A percentile compares a stretch with the other conserved stretches of the same genome.
These are phyloP conservation scores for Oreochromis grahami DNA, from an alignment of 2,797 vertebrate species.

Conservation along the genomic window DNA sequence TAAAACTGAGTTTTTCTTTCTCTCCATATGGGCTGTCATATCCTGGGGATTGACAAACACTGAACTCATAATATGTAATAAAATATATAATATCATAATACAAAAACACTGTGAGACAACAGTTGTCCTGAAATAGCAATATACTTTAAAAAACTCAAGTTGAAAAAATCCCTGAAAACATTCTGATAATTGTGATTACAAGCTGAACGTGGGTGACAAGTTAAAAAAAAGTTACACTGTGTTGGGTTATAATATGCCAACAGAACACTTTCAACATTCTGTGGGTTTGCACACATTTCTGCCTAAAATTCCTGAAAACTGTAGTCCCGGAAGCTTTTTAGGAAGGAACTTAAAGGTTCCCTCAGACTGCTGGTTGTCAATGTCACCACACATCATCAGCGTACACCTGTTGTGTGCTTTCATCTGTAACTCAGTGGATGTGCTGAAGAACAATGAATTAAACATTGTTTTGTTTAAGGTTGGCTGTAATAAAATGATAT, in stretches of 20 bases:
- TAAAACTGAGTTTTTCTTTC: neutral
- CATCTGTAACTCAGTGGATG: neutral
- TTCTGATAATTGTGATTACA: neutral
- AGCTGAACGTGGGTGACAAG: neutral
- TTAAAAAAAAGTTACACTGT: neutral
- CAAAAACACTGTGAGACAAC: neutral
- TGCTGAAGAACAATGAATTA: neutral
- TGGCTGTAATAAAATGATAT: neutral
- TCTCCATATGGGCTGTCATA: neutral
- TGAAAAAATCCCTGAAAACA: neutral
- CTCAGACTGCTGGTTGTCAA: neutral
- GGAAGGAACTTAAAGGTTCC: neutral
- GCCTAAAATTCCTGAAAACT: neutral
- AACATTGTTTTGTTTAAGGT: neutral
- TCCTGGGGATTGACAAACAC: neutral
- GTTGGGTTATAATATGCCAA: neutral
- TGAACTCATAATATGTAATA: neutral
- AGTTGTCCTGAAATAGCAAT: neutral
- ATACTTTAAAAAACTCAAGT: neutral
- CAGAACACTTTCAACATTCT: neutral
- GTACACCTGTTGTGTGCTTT: neutral
- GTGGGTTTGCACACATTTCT: neutral
- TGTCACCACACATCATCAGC: neutral
- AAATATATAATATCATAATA: neutral
- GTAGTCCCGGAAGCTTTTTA: neutral